Conservation (phyloP, 1,140 invertebrate species). For the silkworm (Bombyx mori) region DNA sequence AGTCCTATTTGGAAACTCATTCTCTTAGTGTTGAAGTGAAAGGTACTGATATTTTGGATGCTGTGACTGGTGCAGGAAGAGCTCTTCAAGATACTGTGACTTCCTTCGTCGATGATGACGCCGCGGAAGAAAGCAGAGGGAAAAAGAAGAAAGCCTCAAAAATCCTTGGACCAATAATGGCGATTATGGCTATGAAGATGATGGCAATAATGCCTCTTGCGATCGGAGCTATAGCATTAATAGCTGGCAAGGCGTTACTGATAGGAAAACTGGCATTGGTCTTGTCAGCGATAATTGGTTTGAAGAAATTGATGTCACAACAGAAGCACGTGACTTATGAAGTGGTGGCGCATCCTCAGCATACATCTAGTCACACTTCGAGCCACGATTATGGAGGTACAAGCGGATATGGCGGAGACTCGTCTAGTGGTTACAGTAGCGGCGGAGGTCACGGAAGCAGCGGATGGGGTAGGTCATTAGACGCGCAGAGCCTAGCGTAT, state of each 20-base stretch:
- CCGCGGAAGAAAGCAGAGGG: constrained; percentile 77
- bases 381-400: constrained; percentile 76
- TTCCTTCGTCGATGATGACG: constrained; percentile 72
- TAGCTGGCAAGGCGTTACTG: constrained; percentile 86
- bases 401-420: constrained; percentile 65
- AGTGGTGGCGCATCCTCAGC: constrained; percentile 86
- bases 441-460: constrained; percentile 46
- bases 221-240: constrained; percentile 83
- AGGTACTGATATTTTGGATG: constrained; percentile 84
- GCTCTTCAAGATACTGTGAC: constrained; percentile 81
- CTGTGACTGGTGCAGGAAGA: constrained; percentile 82
- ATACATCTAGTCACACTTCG: constrained; percentile 77
- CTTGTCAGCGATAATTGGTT: constrained; percentile 83
- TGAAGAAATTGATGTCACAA: constrained; percentile 83
- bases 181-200: constrained; percentile 82
- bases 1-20: constrained; percentile 83
- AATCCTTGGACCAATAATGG: constrained; percentile 82
- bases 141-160: constrained; percentile 88
- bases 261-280: constrained; percentile 88
- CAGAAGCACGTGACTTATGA: constrained; percentile 89
- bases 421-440: constrained; percentile 70
- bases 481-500: constrained; percentile 83
- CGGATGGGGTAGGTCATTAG: constrained; percentile 78
- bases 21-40: constrained; percentile 88
- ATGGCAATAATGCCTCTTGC: constrained; percentile 83